These are phyloP conservation scores for Trichonephila clavipes DNA, from an alignment of 1,140 invertebrate species.

Conservation along the genomic window DNA sequence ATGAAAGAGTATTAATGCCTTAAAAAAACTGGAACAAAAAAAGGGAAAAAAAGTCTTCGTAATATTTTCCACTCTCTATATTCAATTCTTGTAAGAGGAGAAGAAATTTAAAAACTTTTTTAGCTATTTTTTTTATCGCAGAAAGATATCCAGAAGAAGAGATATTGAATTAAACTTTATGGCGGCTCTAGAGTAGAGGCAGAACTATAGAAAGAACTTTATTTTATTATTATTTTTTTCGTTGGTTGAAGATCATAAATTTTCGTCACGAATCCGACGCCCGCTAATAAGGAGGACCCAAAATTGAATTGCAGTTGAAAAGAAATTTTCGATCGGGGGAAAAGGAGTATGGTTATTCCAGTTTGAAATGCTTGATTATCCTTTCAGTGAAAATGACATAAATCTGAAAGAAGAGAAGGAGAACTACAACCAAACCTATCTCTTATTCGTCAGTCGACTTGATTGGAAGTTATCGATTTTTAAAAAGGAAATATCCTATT, in stretches of 20 bases:
- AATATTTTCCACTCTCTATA: background rate
- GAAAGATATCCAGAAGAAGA: background rate
- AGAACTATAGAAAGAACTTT: slow-evolving; percentile 2
- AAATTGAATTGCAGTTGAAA: slow-evolving; percentile 7
- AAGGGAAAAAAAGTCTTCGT: background rate
- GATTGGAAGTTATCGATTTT: slow-evolving; percentile 41
- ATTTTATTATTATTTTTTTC: background rate
- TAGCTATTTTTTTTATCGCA: background rate
- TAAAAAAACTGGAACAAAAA: background rate
- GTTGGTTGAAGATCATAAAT: background rate
- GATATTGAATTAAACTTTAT: slow-evolving; percentile 24
- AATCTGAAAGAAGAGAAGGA: background rate
- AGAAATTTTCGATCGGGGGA: background rate
- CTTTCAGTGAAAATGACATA: slow-evolving; percentile 20
- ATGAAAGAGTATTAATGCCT: background rate
- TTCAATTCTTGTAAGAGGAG: slow-evolving; percentile 1
- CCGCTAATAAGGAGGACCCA: background rate
- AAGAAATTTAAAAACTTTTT: slow-evolving; percentile 2
- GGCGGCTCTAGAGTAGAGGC: background rate
- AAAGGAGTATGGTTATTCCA: slow-evolving; percentile 10
- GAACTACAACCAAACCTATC: background rate
- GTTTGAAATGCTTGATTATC: slow-evolving; percentile 31
- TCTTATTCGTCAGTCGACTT: background rate
- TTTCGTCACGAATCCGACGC: background rate
- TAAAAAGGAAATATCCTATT: slow-evolving; percentile 31